phyloP scores from a whole-genome alignment of 2,888 invertebrate genomes.

The Unio delphinus region DNA sequence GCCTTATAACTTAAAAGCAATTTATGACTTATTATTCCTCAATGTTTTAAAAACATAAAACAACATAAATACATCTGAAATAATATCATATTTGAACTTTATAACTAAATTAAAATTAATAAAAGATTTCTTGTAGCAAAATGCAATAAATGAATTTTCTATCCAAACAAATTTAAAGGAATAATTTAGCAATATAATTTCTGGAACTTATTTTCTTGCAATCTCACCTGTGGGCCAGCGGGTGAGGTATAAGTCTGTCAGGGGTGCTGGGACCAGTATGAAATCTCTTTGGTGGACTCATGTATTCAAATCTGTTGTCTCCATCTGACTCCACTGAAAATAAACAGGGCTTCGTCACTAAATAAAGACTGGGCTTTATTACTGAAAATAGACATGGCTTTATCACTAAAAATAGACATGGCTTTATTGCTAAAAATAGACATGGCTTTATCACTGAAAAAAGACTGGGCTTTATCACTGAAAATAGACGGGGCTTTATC shows the following conservation, averaged over 20 bases:
- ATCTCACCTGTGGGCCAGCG: conserved; percentile 60
- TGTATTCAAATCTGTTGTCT: conserved; percentile 54
- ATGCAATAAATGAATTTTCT: too few relatives aligned
- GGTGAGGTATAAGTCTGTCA: conserved; percentile 58
- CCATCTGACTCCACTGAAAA: conserved; percentile 59
- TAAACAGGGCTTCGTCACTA: neutral
- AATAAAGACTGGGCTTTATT: neutral
- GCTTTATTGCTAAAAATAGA: neutral
- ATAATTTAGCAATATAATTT: too few relatives aligned
- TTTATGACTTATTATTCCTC: too few relatives aligned
- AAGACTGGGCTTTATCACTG: neutral
- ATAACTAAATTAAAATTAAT: too few relatives aligned
- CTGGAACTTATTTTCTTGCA: neutral
- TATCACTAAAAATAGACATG: neutral
- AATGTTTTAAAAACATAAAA: too few relatives aligned
- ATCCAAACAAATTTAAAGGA: too few relatives aligned
- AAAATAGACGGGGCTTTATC: neutral
- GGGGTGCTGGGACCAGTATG: conserved; percentile 58
- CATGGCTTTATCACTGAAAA: conserved; percentile 1
- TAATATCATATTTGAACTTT: too few relatives aligned
- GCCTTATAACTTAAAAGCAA: too few relatives aligned
- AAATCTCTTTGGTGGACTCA: conserved; percentile 64
- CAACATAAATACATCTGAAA: too few relatives aligned
- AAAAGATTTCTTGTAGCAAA: too few relatives aligned
- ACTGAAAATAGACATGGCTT: neutral